phyloP scores from a whole-genome alignment of 1,140 invertebrate species.

The Brachionus manjavacas region DNA sequence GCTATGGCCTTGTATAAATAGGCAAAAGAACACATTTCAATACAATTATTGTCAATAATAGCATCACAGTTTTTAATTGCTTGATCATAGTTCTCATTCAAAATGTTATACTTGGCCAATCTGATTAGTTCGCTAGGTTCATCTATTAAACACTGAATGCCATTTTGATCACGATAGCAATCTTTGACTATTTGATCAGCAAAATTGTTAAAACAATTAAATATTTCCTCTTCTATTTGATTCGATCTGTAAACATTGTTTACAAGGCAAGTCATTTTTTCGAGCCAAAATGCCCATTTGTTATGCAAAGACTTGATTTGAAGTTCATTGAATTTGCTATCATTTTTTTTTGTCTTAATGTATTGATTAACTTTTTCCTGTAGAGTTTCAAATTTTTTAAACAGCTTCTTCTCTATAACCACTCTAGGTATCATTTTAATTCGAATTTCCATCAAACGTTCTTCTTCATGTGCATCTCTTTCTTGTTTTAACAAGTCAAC shows the following conservation, averaged over 20 bases:
- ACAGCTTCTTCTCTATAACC: neutral
- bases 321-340: neutral
- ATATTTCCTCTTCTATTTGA: neutral
- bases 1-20: neutral
- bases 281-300: constrained; percentile 9
- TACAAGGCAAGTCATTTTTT: neutral
- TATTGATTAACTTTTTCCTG: neutral
- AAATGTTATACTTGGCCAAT: neutral
- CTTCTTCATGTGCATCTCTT: neutral
- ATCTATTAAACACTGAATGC: neutral
- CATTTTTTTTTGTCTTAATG: neutral
- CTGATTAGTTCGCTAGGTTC: constrained; percentile 15
- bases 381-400: neutral
- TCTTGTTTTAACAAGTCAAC: neutral
- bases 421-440: neutral
- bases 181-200: neutral
- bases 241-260: neutral
- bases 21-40: neutral
- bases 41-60: neutral
- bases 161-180: neutral
- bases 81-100: neutral
- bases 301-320: constrained; percentile 10
- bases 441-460: neutral
- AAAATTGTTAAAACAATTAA: neutral
- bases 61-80: neutral